Conservation (phyloP, 2,113 vertebrate genomes). For the Anhinga rufa region DNA sequence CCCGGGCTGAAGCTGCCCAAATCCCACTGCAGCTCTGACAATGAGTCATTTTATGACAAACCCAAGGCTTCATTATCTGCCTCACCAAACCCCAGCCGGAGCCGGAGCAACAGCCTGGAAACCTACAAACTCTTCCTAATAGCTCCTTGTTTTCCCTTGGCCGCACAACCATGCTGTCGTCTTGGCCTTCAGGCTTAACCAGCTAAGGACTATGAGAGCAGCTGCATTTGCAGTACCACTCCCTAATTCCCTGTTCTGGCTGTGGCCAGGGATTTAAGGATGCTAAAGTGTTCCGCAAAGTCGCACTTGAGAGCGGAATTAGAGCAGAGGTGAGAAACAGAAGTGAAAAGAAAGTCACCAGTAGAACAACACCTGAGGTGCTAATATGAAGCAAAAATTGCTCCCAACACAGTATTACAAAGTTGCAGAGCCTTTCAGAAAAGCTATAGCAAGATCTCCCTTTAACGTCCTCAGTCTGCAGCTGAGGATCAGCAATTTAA, state of each 20-base stretch:
- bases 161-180: neutral
- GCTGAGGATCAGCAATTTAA: neutral
- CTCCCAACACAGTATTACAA: neutral
- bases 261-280: neutral
- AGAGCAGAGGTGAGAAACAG: slow-evolving; percentile 29
- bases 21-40: slow-evolving; percentile 1
- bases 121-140: neutral
- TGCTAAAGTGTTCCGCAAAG: neutral
- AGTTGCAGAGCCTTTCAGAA: neutral
- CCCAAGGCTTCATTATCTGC: slow-evolving; percentile 50
- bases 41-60: slow-evolving; percentile 44
- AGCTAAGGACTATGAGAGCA: neutral
- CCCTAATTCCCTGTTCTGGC: neutral
- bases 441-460: neutral
- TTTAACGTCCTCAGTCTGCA: neutral
- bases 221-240: neutral
- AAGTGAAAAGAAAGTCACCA: neutral
- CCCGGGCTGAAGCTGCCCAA: slow-evolving; percentile 22
- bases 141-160: neutral
- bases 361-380: slow-evolving; percentile 7
- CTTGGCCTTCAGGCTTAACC: neutral
- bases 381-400: neutral
- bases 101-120: neutral
- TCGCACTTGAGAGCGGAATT: neutral
- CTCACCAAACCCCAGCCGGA: slow-evolving; percentile 21